Conservation (phyloP, 2,888 invertebrate genomes). For the Epiblema foenella region DNA sequence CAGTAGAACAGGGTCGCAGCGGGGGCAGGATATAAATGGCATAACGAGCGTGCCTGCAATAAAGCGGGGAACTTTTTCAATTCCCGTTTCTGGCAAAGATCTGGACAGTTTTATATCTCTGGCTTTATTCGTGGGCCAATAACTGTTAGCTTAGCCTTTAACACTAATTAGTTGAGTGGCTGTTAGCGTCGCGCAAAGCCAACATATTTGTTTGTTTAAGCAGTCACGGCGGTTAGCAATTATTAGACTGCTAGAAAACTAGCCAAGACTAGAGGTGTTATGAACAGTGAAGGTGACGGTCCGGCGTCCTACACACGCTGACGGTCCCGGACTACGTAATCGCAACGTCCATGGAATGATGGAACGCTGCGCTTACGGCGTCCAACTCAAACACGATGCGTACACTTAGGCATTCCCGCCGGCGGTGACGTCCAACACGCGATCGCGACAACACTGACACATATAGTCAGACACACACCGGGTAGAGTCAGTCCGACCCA, state of each 20-base stretch:
- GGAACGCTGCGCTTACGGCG: too few species aligned
- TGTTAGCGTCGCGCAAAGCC: conserved; percentile 8
- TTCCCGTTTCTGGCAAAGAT: conserved; percentile 24
- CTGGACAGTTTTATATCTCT: background rate
- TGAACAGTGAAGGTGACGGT: too few species aligned
- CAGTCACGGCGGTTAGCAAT: conserved; percentile 25
- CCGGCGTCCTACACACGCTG: too few species aligned
- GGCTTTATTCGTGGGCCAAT: conserved; percentile 5
- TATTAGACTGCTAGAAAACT: conserved; percentile 13
- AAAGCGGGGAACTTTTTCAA: conserved; percentile 36
- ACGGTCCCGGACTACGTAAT: too few species aligned
- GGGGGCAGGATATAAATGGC: conserved; percentile 8
- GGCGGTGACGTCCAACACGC: too few species aligned
- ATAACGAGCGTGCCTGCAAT: conserved; percentile 26
- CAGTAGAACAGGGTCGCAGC: conserved; percentile 29
- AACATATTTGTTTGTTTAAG: conserved; percentile 18
- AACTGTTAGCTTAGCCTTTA: conserved; percentile 28
- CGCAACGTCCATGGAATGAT: too few species aligned
- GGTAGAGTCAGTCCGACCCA: too few species aligned
- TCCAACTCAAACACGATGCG: too few species aligned
- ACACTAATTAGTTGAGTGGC: conserved; percentile 28
- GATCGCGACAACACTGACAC: too few species aligned
- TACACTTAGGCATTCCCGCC: too few species aligned
- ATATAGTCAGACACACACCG: too few species aligned
- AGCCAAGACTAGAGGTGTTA: conserved; percentile 19